A percentile compares a stretch with the other conserved stretches of the same genome.
Conservation (phyloP, 53 echinoderm and acorn worm species). For the Apostichopus leukothele region DNA sequence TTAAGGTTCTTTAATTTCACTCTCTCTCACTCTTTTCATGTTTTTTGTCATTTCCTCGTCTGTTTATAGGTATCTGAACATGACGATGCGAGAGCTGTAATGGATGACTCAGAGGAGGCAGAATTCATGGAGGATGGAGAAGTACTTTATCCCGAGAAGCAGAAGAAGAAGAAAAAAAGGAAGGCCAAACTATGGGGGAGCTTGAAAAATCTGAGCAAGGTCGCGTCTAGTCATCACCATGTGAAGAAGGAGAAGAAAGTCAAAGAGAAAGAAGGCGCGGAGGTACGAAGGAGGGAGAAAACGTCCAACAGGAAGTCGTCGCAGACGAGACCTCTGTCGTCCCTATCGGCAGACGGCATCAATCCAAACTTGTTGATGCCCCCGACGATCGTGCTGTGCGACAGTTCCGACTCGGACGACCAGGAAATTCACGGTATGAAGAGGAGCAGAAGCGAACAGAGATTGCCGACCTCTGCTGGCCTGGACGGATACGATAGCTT, state of each 20-base stretch:
- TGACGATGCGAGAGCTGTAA: constrained; percentile 5
- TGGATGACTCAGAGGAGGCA: constrained; percentile 16
- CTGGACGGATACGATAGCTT: background rate
- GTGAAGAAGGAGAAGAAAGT: background rate
- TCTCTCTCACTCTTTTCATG: too few relatives aligned
- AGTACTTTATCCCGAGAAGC: background rate
- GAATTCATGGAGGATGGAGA: background rate
- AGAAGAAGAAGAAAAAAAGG: constrained; percentile 31
- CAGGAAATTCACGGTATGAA: background rate
- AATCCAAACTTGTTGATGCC: constrained; percentile 29
- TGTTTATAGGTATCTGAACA: background rate
- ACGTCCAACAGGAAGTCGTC: background rate
- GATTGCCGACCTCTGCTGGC: background rate
- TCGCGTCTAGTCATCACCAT: constrained; percentile 1
- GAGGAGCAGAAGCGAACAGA: constrained; percentile 30
- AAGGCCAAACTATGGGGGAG: constrained; percentile 19
- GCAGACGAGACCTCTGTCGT: background rate
- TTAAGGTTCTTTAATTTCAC: too few relatives aligned
- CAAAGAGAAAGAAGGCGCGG: background rate
- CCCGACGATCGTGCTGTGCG: background rate
- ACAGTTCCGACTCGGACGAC: constrained; percentile 33
- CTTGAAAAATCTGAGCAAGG: constrained; percentile 15
- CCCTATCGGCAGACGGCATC: constrained; percentile 10
- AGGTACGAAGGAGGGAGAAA: background rate
- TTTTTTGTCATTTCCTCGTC: background rate